Base-by-base conservation (phyloP, 1,140 invertebrate species). In the Eumaeus atala region DNA sequence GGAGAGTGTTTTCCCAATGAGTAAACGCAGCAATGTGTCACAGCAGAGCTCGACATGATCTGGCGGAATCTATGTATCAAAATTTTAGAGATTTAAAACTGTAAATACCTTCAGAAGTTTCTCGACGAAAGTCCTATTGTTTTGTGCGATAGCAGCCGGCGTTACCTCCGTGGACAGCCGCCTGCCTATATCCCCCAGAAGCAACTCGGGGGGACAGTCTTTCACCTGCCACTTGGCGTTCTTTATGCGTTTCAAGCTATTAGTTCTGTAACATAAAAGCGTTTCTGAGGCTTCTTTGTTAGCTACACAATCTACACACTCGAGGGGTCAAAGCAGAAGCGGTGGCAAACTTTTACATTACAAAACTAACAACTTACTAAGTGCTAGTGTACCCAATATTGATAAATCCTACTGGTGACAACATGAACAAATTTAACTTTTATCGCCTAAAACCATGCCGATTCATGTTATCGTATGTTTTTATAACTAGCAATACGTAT, bases 61-160 rank as follows among this genome's bases (percentile, higher is more conserved):
- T n/a, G n/a, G n/a, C n/a, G n/a, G n/a, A n/a, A n/a, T n/a, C n/a
- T n/a, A n/a, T n/a, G n/a, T n/a, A n/a, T n/a, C n/a, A n/a, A n/a
- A n/a, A n/a, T n/a, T n/a, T n/a, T n/a, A n/a, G n/a, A n/a, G n/a
- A n/a, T n/a, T n/a, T n/a, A 51, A 11, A 10, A 18, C 34, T 8
- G 12, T 12, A 18, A 35, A 9, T 89, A 97, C 96, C 91, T 97
- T 97, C 11, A 99, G 88, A 60, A 99, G 89, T 73, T 97, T 97
- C 76, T 99, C 96, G 14, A 99, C 97, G 89, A 99, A 99, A 38
- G 95, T 96, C 94, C 96, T 98, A 87, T 99, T 99, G 11, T 96
- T 96, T 84, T 98, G 96, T n/a, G 96, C 96, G 66, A 97, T 95
- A n/a, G 95, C 88, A 5, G 95, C 93, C 5, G 93, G 93, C 59